Evolutionary conservation across 2,113 vertebrate species (phyloP).

Genomic region (Seriola dumerili): DNA sequence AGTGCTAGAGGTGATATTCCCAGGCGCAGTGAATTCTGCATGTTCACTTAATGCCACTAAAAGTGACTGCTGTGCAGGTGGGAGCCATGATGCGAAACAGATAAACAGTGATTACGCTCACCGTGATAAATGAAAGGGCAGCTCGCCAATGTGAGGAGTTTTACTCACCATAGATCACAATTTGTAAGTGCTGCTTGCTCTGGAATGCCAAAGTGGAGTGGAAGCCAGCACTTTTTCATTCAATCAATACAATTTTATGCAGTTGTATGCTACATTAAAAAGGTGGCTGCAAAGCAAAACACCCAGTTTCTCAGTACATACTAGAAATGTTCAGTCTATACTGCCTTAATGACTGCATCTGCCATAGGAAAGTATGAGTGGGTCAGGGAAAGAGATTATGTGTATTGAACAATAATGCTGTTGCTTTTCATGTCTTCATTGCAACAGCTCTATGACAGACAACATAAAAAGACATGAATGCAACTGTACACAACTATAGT

Average conservation of each 20-base stretch:
- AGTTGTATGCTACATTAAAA: constrained; percentile 63
- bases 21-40: constrained; percentile 53
- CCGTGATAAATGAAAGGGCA: constrained; percentile 80
- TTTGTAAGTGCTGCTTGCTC: constrained; percentile 76
- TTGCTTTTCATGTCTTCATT: neutral
- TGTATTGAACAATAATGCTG: neutral
- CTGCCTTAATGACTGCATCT: constrained; percentile 18
- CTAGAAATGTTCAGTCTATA: neutral
- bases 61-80: constrained; percentile 76
- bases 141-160: constrained; percentile 72
- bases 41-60: constrained; percentile 67
- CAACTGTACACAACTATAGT: neutral
- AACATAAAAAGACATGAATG: neutral
- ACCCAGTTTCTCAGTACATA: constrained; percentile 18
- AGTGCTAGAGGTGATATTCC: constrained; percentile 31
- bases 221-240: constrained; percentile 61
- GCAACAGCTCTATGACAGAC: neutral
- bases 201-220: constrained; percentile 52
- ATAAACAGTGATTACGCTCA: constrained; percentile 82
- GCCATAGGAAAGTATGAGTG: neutral
- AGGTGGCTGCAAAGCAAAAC: constrained; percentile 45
- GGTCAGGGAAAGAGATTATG: neutral
- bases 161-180: constrained; percentile 82
- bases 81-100: constrained; percentile 77
- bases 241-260: constrained; percentile 76